phyloP scores from a whole-genome alignment of 2,888 invertebrate genomes.

The Yponomeuta cagnagella region DNA sequence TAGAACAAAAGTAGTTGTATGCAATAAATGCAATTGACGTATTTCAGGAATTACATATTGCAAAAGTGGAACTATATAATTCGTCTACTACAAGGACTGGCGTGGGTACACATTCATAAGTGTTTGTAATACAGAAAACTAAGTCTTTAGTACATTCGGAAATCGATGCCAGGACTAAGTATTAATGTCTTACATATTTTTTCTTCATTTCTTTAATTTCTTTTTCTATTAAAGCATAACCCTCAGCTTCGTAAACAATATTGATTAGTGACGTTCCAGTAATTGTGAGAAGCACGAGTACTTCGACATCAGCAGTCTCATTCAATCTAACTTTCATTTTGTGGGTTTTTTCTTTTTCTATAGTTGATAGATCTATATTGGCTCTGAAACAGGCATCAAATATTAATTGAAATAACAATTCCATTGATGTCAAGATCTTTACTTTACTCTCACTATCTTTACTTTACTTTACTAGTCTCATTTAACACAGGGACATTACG shows the following conservation, averaged over 20 bases:
- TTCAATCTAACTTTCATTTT: slow-evolving; percentile 88
- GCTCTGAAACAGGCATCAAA: slow-evolving; percentile 51
- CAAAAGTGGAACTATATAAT: too few relatives aligned
- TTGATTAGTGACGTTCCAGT: slow-evolving; percentile 91
- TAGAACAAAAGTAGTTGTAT: too few relatives aligned
- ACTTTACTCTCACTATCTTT: too few relatives aligned
- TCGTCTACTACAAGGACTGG: too few relatives aligned
- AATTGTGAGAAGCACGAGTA: slow-evolving; percentile 92
- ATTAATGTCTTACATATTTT: slow-evolving; percentile 34
- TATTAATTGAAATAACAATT: background rate
- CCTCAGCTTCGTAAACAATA: slow-evolving; percentile 88
- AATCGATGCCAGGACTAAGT: background rate
- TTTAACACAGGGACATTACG: too few relatives aligned
- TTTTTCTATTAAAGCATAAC: slow-evolving; percentile 82
- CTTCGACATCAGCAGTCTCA: slow-evolving; percentile 77
- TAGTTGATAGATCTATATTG: slow-evolving; percentile 83
- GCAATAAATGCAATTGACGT: too few relatives aligned
- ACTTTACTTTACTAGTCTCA: too few relatives aligned
- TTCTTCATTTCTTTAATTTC: slow-evolving; percentile 71
- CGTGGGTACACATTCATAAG: too few relatives aligned
- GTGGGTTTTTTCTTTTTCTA: slow-evolving; percentile 92
- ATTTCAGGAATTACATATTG: too few relatives aligned
- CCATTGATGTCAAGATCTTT: too few relatives aligned
- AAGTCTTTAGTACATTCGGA: too few relatives aligned
- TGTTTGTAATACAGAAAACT: too few relatives aligned